Percentiles rank a stretch among this genome's conserved stretches.
Conservation (phyloP, 2,888 invertebrate species). For the Fragum whitleyi region DNA sequence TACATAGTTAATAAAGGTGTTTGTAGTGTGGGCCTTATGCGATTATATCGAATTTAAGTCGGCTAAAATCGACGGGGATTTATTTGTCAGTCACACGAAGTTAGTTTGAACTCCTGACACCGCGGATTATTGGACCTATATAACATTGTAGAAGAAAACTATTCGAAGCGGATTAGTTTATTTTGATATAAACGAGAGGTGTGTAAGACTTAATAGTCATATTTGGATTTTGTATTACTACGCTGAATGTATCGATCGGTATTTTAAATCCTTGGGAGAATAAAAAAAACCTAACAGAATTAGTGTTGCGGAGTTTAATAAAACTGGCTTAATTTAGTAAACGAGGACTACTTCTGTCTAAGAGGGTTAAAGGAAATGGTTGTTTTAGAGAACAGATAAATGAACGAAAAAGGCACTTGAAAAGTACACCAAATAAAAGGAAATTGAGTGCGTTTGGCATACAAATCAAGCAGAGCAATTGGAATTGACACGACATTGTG, state of each 20-base stretch:
- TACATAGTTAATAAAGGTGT: slow-evolving; percentile 18
- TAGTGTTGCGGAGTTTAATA: background rate
- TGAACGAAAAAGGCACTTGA: slow-evolving; percentile 4
- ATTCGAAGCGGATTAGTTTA: slow-evolving; percentile 23
- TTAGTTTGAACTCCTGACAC: slow-evolving; percentile 21
- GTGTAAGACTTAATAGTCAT: slow-evolving; percentile 14
- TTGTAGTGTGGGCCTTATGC: background rate
- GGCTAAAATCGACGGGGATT: slow-evolving; percentile 6
- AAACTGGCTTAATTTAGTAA: background rate
- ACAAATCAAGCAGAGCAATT: slow-evolving; percentile 15
- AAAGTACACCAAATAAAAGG: slow-evolving; percentile 17
- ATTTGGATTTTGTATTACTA: slow-evolving; percentile 25
- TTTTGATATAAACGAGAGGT: slow-evolving; percentile 28
- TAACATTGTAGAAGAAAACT: slow-evolving; percentile 16
- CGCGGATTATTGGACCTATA: slow-evolving; percentile 3
- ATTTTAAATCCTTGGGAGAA: background rate
- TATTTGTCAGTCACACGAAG: slow-evolving; percentile 10
- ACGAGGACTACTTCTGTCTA: background rate
- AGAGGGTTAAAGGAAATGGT: background rate
- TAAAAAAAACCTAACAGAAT: slow-evolving; percentile 2
- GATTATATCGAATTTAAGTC: slow-evolving; percentile 6
- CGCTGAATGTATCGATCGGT: slow-evolving; percentile 23
- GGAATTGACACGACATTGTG: slow-evolving; percentile 25
- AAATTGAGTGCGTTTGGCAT: slow-evolving; percentile 23
- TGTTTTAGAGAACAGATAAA: background rate